These are phyloP conservation scores for Diuraphis noxia DNA, from an alignment of 1,140 invertebrate species.

Conservation along the genomic window DNA sequence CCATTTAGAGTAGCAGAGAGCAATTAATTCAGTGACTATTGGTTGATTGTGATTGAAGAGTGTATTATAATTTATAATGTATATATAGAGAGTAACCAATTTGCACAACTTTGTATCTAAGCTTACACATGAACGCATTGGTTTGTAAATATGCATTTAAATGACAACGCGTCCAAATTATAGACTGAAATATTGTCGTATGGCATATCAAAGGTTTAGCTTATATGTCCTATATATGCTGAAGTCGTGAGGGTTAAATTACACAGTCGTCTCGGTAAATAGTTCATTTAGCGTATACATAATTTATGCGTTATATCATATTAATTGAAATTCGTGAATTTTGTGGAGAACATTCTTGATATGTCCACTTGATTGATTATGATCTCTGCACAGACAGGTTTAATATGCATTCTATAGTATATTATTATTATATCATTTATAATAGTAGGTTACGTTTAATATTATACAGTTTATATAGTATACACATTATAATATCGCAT, in stretches of 20 bases:
- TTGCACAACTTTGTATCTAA: background rate
- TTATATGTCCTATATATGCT: too few relatives aligned
- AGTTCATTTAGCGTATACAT: background rate
- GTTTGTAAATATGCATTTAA: background rate
- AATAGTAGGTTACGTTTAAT: background rate
- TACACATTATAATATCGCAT: background rate
- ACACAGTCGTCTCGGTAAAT: background rate
- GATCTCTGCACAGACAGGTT: background rate
- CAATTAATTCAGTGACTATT: background rate
- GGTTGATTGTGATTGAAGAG: background rate
- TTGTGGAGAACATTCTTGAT: background rate
- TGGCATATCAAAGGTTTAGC: background rate
- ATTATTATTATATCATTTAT: background rate
- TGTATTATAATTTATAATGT: background rate
- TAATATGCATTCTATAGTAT: background rate
- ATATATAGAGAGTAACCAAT: background rate
- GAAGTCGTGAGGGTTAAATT: background rate
- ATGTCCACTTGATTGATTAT: background rate
- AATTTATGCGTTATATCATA: background rate
- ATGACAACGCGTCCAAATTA: background rate
- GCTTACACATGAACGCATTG: background rate
- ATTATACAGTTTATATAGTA: background rate
- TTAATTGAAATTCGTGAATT: background rate
- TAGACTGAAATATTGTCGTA: background rate
- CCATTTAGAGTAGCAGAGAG: background rate